phyloP scores from a whole-genome alignment of 2,888 invertebrate species.

The Andrena praecox region DNA sequence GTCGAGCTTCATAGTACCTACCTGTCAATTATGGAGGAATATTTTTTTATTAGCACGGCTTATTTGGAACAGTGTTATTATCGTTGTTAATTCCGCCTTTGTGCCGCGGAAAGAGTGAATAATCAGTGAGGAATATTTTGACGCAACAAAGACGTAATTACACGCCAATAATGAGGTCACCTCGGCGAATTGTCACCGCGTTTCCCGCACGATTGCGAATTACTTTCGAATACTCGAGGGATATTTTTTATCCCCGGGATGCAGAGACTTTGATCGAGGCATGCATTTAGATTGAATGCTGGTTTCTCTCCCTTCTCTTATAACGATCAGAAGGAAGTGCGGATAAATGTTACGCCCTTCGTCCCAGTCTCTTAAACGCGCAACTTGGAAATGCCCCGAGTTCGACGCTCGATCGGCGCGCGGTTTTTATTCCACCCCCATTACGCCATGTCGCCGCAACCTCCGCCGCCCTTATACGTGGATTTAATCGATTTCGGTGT shows the following conservation, averaged over 20 bases:
- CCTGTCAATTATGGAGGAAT: constrained; percentile 14
- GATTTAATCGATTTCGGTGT: constrained; percentile 15
- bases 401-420: background rate
- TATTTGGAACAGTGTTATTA: background rate
- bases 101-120: background rate
- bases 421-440: background rate
- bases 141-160: constrained; percentile 5
- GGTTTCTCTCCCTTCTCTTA: background rate
- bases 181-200: background rate
- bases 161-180: background rate
- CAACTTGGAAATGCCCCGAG: no score
- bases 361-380: background rate
- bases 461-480: background rate
- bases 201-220: background rate
- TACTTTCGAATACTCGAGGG: background rate
- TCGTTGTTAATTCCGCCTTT: constrained; percentile 2
- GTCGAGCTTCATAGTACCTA: constrained; percentile 5
- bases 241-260: background rate
- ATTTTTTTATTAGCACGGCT: constrained; percentile 30
- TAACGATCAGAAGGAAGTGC: constrained; percentile 1
- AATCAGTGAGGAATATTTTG: constrained; percentile 13
- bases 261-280: constrained; percentile 1
- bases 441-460: background rate
- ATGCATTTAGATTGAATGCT: background rate
- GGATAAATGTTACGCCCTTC: background rate